Evolutionary conservation across 1,140 invertebrate species (phyloP).

Genomic region (Drosophila neocordata): DNA sequence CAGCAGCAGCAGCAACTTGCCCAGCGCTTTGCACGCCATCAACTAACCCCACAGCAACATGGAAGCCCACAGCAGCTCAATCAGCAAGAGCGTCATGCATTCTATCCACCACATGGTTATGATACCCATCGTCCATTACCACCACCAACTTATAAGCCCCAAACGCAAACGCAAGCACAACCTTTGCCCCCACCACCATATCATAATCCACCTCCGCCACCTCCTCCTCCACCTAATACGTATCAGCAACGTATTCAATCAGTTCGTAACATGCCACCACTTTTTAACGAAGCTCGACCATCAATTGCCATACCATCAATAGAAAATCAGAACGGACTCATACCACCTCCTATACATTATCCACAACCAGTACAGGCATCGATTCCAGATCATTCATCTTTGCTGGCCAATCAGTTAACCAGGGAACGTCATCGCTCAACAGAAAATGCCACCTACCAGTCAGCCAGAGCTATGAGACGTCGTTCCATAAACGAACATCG

Average conservation of each 20-base stretch:
- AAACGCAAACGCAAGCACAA: too few relatives aligned
- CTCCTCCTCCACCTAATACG: not conserved
- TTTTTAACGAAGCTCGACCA: not conserved
- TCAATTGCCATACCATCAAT: not conserved
- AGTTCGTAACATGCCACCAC: not conserved
- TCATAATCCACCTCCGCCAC: not conserved
- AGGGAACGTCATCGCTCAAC: not conserved
- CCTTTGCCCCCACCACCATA: not conserved
- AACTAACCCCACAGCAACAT: not conserved
- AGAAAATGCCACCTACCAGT: not conserved
- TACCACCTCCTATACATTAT: not conserved
- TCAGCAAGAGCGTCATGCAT: not conserved
- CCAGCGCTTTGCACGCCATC: not conserved
- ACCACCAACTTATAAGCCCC: not conserved
- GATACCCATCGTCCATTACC: not conserved
- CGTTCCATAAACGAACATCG: slow-evolving; percentile 1
- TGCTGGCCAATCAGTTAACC: too few relatives aligned
- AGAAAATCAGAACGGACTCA: not conserved
- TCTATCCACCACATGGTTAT: not conserved
- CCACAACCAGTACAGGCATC: not conserved
- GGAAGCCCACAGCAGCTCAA: not conserved
- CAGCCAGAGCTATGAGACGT: not conserved
- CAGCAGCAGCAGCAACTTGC: not conserved
- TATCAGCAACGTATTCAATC: slow-evolving; percentile 2
- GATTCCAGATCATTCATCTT: not conserved